These are phyloP conservation scores for Dilophus febrilis DNA, from an alignment of 2,888 invertebrate genomes.

Conservation along the genomic window DNA sequence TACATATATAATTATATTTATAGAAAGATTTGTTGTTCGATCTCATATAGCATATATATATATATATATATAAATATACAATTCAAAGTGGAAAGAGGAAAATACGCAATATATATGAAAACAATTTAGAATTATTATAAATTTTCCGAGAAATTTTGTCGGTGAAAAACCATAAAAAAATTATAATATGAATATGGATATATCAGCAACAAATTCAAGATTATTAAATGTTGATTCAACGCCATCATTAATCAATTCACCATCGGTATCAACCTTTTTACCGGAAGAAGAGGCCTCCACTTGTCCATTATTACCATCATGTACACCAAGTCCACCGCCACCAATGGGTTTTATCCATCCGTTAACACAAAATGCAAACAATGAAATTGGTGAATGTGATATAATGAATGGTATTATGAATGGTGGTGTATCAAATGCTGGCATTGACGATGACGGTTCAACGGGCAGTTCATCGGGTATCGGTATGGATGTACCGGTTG, in stretches of 20 bases:
- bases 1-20: too few species aligned
- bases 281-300: constrained; percentile 48
- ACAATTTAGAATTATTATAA: too few species aligned
- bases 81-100: too few species aligned
- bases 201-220: constrained; percentile 22
- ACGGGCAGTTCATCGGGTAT: constrained; percentile 26
- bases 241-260: constrained; percentile 22
- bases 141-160: too few species aligned
- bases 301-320: constrained; percentile 40
- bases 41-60: too few species aligned
- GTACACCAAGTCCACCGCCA: constrained; percentile 42
- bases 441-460: constrained; percentile 20
- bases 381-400: constrained; percentile 20
- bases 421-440: constrained; percentile 4
- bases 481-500: constrained; percentile 22
- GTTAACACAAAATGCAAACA: constrained; percentile 35
- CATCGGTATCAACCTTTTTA: constrained; percentile 26
- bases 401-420: constrained; percentile 1
- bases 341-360: constrained; percentile 40
- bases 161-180: too few species aligned
- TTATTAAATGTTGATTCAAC: constrained; percentile 24
- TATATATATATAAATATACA: too few species aligned
- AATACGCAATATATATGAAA: too few species aligned
- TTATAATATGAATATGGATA: not conserved
- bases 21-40: too few species aligned